Conservation (phyloP, 2,797 vertebrate genomes). For the Notolepis coatsorum region DNA sequence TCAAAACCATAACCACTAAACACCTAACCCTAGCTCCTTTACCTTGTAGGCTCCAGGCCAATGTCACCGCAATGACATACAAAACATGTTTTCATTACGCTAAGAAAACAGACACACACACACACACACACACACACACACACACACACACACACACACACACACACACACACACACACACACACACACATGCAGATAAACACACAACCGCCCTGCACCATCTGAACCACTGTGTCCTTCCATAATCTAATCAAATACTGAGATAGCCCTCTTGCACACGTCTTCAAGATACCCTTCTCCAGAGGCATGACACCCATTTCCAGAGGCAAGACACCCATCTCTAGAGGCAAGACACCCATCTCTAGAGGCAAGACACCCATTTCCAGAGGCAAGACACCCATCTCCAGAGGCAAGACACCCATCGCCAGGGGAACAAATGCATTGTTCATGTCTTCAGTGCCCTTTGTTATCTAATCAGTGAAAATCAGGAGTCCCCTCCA, state of each 20-base stretch:
- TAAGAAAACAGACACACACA: slow-evolving; percentile 55
- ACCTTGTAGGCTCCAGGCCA: no score
- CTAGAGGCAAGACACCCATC: not conserved
- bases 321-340: not conserved
- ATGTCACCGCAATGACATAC: no score
- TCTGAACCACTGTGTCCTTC: slow-evolving; percentile 57
- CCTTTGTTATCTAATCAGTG: not conserved
- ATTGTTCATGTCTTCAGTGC: not conserved
- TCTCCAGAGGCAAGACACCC: not conserved
- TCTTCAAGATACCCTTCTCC: not conserved
- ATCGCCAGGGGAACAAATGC: not conserved
- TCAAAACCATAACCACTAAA: no score
- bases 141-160: slow-evolving; percentile 37
- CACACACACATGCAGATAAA: not conserved
- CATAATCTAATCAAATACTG: not conserved
- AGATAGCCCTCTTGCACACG: not conserved
- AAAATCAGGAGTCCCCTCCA: not conserved
- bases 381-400: not conserved
- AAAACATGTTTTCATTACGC: no score
- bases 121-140: slow-evolving; percentile 44
- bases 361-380: not conserved
- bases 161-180: not conserved
- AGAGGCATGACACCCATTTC: not conserved
- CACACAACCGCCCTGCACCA: slow-evolving; percentile 53
- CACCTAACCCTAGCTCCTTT: no score